phyloP scores from a whole-genome alignment of 2,888 invertebrate species.

The Nymphalis urticae region DNA sequence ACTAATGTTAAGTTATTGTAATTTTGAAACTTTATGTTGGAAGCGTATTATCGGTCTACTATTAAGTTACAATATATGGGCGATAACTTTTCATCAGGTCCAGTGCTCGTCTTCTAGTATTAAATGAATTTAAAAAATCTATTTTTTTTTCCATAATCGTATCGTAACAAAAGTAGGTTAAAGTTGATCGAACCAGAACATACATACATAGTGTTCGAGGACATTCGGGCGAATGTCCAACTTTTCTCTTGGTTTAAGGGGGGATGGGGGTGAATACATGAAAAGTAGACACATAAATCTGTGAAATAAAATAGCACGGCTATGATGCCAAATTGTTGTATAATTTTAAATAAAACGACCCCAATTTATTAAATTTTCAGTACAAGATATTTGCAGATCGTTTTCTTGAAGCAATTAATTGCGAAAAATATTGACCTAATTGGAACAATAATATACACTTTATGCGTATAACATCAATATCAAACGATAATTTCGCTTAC shows the following conservation, averaged over 20 bases:
- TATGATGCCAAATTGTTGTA: constrained; percentile 7
- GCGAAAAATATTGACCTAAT: no score
- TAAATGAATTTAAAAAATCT: not conserved
- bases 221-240: constrained; percentile 25
- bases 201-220: constrained; percentile 16
- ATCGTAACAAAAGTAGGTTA: constrained; percentile 14
- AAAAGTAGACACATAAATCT: constrained; percentile 13
- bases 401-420: no score
- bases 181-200: constrained; percentile 18
- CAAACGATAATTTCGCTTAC: no score
- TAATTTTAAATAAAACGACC: not conserved
- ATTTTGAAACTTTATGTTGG: no score
- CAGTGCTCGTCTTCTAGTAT: no score
- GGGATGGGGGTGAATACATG: not conserved
- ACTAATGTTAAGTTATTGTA: no score
- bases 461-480: no score
- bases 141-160: not conserved
- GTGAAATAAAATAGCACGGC: constrained; percentile 1
- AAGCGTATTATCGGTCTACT: no score
- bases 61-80: no score
- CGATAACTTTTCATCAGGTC: no score
- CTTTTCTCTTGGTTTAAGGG: not conserved
- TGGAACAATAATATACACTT: no score
- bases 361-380: not conserved
- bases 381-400: no score